These are phyloP conservation scores for Thomomys bottae DNA, from an alignment of 2,113 vertebrate species.

Conservation along the genomic window DNA sequence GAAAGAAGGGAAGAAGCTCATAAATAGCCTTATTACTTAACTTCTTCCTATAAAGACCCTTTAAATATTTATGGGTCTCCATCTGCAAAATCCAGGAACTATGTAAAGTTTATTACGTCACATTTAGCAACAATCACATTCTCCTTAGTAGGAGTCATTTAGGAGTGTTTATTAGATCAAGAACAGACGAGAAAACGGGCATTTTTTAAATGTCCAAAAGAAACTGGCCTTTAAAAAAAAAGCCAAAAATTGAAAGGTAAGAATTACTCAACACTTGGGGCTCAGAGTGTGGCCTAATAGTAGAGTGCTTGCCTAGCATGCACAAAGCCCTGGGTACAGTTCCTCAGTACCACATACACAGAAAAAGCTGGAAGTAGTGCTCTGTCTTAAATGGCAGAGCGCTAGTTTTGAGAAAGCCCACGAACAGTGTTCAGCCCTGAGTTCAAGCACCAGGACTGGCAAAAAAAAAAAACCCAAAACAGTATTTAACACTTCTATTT, in stretches of 20 bases:
- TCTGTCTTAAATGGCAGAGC: no score
- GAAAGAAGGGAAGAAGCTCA: neutral
- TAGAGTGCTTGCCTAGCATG: no score
- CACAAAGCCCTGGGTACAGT: no score
- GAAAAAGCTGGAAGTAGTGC: no score
- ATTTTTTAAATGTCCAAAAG: constrained; percentile 52
- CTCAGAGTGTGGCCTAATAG: no score
- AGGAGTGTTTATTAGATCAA: constrained; percentile 43
- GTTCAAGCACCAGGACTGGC: no score
- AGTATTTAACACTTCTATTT: constrained; percentile 31
- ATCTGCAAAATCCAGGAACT: neutral
- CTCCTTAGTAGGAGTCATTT: constrained; percentile 32
- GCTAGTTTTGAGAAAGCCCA: no score
- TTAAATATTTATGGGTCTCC: neutral
- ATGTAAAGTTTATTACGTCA: neutral
- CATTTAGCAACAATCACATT: constrained; percentile 28
- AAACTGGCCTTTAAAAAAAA: constrained; percentile 11
- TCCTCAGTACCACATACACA: no score
- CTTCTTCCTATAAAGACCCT: constrained; percentile 30
- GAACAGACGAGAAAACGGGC: constrained; percentile 8
- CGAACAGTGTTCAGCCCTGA: no score
- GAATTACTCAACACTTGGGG: no score
- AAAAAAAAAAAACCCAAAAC: no score
- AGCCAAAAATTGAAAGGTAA: neutral
- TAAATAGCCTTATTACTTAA: neutral